These are phyloP conservation scores for Hippoglossus stenolepis DNA, from an alignment of 2,113 vertebrate genomes.

Conservation along the genomic window DNA sequence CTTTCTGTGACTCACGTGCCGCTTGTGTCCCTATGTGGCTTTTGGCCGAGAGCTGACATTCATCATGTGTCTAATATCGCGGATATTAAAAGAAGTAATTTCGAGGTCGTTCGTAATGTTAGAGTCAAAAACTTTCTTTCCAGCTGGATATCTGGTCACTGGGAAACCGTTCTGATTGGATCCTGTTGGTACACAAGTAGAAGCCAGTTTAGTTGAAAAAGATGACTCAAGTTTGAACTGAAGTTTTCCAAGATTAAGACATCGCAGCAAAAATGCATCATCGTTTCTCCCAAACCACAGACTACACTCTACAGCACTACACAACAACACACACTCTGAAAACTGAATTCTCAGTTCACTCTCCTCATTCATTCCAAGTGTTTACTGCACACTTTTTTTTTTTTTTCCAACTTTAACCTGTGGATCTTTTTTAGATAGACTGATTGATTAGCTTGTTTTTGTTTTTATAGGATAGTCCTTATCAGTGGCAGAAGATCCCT, in stretches of 20 bases:
- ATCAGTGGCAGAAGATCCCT: conserved; percentile 99
- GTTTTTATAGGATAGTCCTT: conserved; percentile 99
- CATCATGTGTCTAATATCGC: neutral
- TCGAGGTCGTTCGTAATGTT: too few species aligned
- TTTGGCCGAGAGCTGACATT: neutral
- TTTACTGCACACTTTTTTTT: conserved; percentile 50
- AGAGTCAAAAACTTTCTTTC: too few species aligned
- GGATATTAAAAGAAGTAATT: neutral
- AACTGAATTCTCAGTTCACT: conserved; percentile 43
- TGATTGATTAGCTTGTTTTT: conserved; percentile 84
- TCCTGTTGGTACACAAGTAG: neutral
- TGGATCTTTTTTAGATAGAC: conserved; percentile 67
- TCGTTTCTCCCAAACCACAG: conserved; percentile 42
- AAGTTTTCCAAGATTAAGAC: neutral
- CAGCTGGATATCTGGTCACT: conserved; percentile 3
- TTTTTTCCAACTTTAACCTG: conserved; percentile 57
- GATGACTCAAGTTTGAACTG: too few species aligned
- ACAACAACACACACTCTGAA: conserved; percentile 27
- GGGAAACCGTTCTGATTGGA: conserved; percentile 12
- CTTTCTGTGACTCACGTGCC: neutral
- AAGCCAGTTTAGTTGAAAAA: too few species aligned
- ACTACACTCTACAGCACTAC: conserved; percentile 4
- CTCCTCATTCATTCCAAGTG: conserved; percentile 35
- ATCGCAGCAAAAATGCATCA: conserved; percentile 48
- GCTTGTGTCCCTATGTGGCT: conserved; percentile 10